Evolutionary conservation across 2,888 invertebrate species (phyloP), one percentile per base, ranked within the genome.

Genomic region (Lepidochitona cinerea): DNA sequence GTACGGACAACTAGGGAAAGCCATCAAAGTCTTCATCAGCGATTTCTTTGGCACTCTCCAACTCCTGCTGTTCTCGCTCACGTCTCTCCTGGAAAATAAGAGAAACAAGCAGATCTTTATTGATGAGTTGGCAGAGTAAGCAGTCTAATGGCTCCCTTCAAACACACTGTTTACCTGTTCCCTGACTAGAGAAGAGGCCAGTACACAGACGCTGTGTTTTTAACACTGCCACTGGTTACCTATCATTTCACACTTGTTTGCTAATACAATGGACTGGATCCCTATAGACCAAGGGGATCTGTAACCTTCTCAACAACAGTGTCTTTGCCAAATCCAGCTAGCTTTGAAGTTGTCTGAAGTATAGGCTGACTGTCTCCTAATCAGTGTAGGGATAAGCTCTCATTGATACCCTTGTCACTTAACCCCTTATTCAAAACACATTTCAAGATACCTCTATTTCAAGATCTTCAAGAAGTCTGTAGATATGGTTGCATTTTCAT

Each of bases 21-120:
- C 90, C 89, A 78, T 91, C 90, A 84, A 89, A 90, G 72, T 99
- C 99, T 90, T 99, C 99, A 89, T 99, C 99, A 7, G 98, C 98
- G 95, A 99, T 97, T 92, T 99, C 99, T 91, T 99, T 99, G n/a
- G 99, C 99, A 85, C 98, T 93, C 91, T 99, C 99, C 87, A 99
- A 92, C 92, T 99, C 99, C 91, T 99, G 98, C 88, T 98, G 98
- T 90, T 99, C 98, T 70, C 98, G 93, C 91, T 98, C 98, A 74
- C 98, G 93, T 69, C 98, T 93, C 87, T 98, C 98, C 92, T 91
- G 67, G 1, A 76, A 79, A 35, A 71, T 53, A 69, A 64, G 4
- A 36, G 59, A 35, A 9, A 68, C 37, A 23, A 68, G 29, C 23
- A 59, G 59, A 29, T 32, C 59, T 59, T 59, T 59, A 59, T 59